A percentile compares a stretch with the other conserved stretches of the same genome.
Conservation (phyloP, 2,797 vertebrate species). For the Gallinago nigripennis region DNA sequence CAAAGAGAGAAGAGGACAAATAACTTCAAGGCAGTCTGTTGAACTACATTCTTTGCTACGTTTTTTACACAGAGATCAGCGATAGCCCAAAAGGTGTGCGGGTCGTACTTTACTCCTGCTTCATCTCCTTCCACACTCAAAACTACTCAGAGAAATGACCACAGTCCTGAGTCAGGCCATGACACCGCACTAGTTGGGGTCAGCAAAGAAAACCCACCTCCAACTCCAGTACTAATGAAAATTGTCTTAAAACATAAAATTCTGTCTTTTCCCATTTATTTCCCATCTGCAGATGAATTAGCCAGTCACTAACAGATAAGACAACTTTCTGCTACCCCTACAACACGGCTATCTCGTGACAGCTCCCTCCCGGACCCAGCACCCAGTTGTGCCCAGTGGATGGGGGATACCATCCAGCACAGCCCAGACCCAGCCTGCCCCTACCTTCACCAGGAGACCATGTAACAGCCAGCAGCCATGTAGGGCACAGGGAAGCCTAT, state of each 20-base stretch:
- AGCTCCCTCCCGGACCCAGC: not conserved
- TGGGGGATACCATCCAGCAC: not conserved
- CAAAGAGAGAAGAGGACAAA: not conserved
- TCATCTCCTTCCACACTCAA: not conserved
- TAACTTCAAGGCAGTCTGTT: not conserved
- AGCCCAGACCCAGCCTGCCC: not conserved
- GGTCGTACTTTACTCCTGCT: not conserved
- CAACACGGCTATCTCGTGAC: accelerated
- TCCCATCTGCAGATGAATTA: not conserved
- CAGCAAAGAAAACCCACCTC: not conserved
- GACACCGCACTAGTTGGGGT: not conserved
- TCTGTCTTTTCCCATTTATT: not conserved
- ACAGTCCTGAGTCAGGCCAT: not conserved
- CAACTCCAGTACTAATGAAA: not conserved
- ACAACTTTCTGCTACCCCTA: not conserved
- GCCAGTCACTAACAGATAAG: not conserved
- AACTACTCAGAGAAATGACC: not conserved
- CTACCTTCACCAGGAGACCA: not conserved
- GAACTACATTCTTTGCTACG: not conserved
- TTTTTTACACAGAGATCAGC: not conserved
- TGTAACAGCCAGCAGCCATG: accelerated
- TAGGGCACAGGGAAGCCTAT: not conserved
- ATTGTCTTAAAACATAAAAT: not conserved
- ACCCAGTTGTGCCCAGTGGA: accelerated
- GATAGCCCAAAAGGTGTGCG: not conserved